Base-by-base conservation (phyloP, 2,113 vertebrate genomes). In the Myrmecobius fasciatus region DNA sequence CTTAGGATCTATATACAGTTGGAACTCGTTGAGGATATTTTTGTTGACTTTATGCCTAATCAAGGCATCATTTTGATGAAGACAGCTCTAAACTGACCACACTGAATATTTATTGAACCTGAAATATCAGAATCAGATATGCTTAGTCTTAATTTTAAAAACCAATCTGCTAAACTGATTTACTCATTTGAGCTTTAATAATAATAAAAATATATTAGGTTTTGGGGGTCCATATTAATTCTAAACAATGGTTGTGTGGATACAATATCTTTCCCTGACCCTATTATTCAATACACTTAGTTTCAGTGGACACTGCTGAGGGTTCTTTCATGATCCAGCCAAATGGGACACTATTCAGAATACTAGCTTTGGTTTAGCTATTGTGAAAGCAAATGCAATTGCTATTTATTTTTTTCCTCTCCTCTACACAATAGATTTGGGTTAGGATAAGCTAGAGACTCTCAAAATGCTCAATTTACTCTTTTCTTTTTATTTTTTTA, bases 1-100 rank as follows among this genome's bases (percentile, higher is more conserved):
- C 96, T 96, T 48, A 67, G 92, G 90, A 47, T 0, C 0, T n/a
- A 28, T 75, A 53, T 96, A 14, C 43, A 24, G 67, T 54, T 95
- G 91, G 90, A 89, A 95, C 26, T 93, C 92, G 92, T 90, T 93
- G 94, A 90, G 67, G 88, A 8, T 46, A 60, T 94, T 94, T 94
- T 53, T 91, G 67, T 91, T 94, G 91, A 60, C n/a, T 91, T 97
- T 94, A 43, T 95, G 56, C 52, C 94, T 93, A 93, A 89, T 96
- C 96, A 91, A 95, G 95, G 95, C 97, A 92, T 93, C 93, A 96
- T 97, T 97, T 97, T 93, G 94, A 97, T 97, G 92, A n/a, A 91
- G 95, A 94, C 52, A 83, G 6, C 95, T 25, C 11, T 47, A 92
- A 53, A 90, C 53, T 53, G 92, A 6, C 36, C 0, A 22, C 54